Conservation (phyloP, 2,797 vertebrate genomes). For the Acanthiza pusilla region DNA sequence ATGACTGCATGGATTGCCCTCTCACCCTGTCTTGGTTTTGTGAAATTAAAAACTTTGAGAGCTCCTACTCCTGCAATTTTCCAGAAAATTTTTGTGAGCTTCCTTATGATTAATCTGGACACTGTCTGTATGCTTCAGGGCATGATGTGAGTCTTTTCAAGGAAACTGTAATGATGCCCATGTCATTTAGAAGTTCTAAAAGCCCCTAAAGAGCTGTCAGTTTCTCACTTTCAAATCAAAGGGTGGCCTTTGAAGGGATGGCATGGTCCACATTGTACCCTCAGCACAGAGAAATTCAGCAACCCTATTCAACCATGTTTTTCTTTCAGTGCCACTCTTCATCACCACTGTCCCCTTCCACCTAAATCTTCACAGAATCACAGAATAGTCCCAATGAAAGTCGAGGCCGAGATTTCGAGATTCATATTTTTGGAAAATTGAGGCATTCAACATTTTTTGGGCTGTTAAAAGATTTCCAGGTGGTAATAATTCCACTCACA, state of each 20-base stretch:
- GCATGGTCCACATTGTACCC: fast-evolving
- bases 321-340: background rate
- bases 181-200: background rate
- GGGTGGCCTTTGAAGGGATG: background rate
- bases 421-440: constrained; percentile 55
- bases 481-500: constrained; percentile 35
- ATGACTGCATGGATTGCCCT: background rate
- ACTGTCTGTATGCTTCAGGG: background rate
- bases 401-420: constrained; percentile 19
- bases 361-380: constrained; percentile 1
- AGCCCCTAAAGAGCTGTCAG: background rate
- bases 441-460: constrained; percentile 33
- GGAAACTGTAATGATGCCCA: background rate
- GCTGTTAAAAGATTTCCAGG: constrained; percentile 48
- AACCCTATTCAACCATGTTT: background rate
- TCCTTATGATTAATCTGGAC: constrained; percentile 12
- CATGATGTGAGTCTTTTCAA: background rate
- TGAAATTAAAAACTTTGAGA: background rate
- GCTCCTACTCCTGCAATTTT: constrained; percentile 15
- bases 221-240: background rate
- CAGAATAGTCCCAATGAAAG: background rate
- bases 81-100: background rate
- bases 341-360: background rate
- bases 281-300: background rate
- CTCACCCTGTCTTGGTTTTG: constrained; percentile 8